A percentile compares a stretch with the other conserved stretches of the same genome.
phyloP scores from a whole-genome alignment of 2,113 vertebrate species.

The Dissostichus mawsoni region DNA sequence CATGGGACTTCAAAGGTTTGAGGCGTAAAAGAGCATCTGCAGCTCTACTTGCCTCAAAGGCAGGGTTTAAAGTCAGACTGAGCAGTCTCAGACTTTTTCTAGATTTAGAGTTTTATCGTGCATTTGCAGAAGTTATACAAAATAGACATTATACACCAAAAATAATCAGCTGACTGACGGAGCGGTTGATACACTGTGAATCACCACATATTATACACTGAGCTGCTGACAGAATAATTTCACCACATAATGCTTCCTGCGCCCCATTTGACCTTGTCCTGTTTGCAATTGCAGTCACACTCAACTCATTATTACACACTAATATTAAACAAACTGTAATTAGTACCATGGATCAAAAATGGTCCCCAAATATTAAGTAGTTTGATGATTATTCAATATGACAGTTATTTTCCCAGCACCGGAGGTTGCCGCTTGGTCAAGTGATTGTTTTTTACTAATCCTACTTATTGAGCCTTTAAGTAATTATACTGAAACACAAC shows the following conservation, averaged over 20 bases:
- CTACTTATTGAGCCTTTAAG: background rate
- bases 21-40: slow-evolving; percentile 58
- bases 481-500: background rate
- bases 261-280: slow-evolving; percentile 11
- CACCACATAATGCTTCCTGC: slow-evolving; percentile 50
- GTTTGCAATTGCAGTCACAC: background rate
- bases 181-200: background rate
- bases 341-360: too few species aligned
- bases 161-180: background rate
- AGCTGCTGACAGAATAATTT: slow-evolving; percentile 3
- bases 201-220: background rate
- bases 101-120: too few species aligned
- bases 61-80: slow-evolving; percentile 23
- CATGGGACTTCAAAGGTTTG: slow-evolving; percentile 52
- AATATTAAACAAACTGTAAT: too few species aligned
- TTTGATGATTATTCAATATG: too few species aligned
- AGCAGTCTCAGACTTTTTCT: too few species aligned
- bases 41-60: slow-evolving; percentile 47
- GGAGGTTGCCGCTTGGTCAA: too few species aligned
- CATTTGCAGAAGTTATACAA: too few species aligned
- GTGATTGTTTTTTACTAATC: too few species aligned
- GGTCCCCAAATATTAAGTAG: too few species aligned
- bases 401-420: too few species aligned
- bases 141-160: too few species aligned
- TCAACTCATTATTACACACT: too few species aligned